Evolutionary conservation across 2,797 vertebrate species (phyloP), one percentile per base, ranked within the genome.

Genomic region (Brotula barbata): DNA sequence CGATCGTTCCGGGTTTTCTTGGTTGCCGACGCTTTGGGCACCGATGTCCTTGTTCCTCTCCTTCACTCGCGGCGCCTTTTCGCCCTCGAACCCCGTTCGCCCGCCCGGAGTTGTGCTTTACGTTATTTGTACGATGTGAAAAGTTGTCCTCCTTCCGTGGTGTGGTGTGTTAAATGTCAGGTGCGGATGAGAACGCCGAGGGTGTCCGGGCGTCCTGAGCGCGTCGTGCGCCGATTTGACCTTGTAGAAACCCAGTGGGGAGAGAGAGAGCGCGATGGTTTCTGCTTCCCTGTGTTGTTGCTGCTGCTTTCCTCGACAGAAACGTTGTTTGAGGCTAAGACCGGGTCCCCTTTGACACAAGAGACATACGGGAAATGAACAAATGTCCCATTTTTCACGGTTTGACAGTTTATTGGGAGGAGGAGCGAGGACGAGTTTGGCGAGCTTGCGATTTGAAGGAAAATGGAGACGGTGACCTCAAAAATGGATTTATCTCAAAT

Each of bases 221-320:
- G 80, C 83, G 75, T 78, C 73, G 80, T 81, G 85, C 80, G 81
- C 50, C 75, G 71, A 68, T 75, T 81, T 91, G 90, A 91, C 91
- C 90, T 92, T 92, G 90, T 86, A 78, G 84, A 86, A 85, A 75
- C 68, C 83, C 71, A 56, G 68, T 68, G 51, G 72, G 73, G 76
- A 73, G 73, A 59, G 72, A 72, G 76, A 73, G 73, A 59, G 50
- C 36, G 40, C 57, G 79, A 75, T 57, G 55, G 66, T 33, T 47
- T 12, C 16, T 39, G 33, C 60, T 68, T 45, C 42, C 16, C 39
- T 44, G n/a, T n/a, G n/a, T 28, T 28, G 25, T 28, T 28, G 31
- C 9, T 33, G 31, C 9, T 33, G 31, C 7, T 28, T 28, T 28
- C 25, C 7, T n/a, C 4, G 25, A 28, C 25, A 28, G 25, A 8